Evolutionary conservation across 2,113 vertebrate genomes (phyloP).

Genomic region (Anolis sagrei): DNA sequence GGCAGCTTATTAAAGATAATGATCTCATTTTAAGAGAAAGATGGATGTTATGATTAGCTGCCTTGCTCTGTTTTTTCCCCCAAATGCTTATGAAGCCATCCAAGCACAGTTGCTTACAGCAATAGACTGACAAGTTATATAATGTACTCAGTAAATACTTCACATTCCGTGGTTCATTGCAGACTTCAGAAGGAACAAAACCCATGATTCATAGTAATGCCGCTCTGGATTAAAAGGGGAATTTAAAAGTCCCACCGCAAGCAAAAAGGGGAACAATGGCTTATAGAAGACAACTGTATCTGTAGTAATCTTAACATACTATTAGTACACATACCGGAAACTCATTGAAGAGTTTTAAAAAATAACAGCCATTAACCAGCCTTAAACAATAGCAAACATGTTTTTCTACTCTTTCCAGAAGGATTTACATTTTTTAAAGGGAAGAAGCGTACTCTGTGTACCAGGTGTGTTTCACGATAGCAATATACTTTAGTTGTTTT

Average conservation of each 20-base stretch:
- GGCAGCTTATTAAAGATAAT: slow-evolving; percentile 20
- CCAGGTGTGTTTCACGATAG: not conserved
- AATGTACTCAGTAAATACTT: not conserved
- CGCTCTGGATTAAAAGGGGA: accelerated
- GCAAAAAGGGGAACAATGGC: slow-evolving; percentile 11
- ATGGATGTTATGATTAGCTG: slow-evolving; percentile 23
- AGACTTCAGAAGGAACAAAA: not conserved
- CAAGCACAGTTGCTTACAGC: slow-evolving; percentile 1
- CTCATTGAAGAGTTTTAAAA: slow-evolving; percentile 16
- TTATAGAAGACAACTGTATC: not conserved
- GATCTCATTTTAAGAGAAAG: not conserved
- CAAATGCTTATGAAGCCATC: not conserved
- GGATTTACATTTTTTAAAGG: slow-evolving; percentile 18
- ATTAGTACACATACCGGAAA: not conserved
- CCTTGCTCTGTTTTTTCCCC: not conserved
- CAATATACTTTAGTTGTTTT: not conserved
- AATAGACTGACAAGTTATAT: not conserved
- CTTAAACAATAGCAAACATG: not conserved
- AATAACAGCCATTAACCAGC: slow-evolving; percentile 8
- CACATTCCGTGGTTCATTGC: not conserved
- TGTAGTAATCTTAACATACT: not conserved
- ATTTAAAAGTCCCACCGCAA: not conserved
- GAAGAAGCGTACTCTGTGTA: accelerated
- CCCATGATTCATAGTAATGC: not conserved
- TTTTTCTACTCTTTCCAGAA: not conserved